Conservation (phyloP, 1,140 invertebrate genomes). For the Paracyclopina nana region DNA sequence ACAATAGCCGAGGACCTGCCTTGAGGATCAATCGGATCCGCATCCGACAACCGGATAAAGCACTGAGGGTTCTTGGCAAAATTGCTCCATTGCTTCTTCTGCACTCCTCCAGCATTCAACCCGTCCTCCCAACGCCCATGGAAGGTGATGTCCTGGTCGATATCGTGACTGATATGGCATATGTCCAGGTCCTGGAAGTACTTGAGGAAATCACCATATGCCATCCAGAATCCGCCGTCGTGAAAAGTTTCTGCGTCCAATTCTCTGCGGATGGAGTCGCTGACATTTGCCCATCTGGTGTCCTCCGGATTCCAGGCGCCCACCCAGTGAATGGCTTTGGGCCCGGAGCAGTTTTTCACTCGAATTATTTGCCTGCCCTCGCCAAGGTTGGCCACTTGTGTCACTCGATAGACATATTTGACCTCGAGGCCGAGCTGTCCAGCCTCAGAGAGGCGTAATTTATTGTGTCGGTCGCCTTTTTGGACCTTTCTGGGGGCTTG, state of each 20-base stretch:
- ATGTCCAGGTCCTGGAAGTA: constrained; percentile 15
- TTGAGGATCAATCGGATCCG: constrained; percentile 72
- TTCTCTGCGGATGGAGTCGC: constrained; percentile 4
- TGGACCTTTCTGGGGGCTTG: neutral
- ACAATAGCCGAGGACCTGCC: constrained; percentile 80
- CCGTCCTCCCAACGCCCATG: constrained; percentile 11
- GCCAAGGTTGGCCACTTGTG: constrained; percentile 14
- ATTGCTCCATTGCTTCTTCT: constrained; percentile 13
- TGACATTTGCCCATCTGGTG: constrained; percentile 11
- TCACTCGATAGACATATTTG: constrained; percentile 12
- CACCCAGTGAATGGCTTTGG: neutral
- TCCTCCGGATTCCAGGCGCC: constrained; percentile 14
- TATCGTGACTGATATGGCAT: constrained; percentile 9
- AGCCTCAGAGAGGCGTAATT: neutral
- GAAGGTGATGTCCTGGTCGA: constrained; percentile 5
- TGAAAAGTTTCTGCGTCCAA: constrained; percentile 12
- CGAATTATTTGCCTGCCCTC: constrained; percentile 11
- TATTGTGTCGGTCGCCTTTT: constrained; percentile 2
- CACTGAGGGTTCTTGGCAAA: constrained; percentile 83
- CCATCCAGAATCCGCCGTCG: constrained; percentile 17
- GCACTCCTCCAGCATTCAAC: constrained; percentile 13
- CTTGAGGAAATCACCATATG: constrained; percentile 10
- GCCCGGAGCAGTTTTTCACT: constrained; percentile 15
- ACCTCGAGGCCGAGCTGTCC: constrained; percentile 1
- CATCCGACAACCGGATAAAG: constrained; percentile 60